These are phyloP conservation scores for Herpailurus yagouaroundi DNA, from an alignment of 2,113 vertebrate species.

Conservation along the genomic window DNA sequence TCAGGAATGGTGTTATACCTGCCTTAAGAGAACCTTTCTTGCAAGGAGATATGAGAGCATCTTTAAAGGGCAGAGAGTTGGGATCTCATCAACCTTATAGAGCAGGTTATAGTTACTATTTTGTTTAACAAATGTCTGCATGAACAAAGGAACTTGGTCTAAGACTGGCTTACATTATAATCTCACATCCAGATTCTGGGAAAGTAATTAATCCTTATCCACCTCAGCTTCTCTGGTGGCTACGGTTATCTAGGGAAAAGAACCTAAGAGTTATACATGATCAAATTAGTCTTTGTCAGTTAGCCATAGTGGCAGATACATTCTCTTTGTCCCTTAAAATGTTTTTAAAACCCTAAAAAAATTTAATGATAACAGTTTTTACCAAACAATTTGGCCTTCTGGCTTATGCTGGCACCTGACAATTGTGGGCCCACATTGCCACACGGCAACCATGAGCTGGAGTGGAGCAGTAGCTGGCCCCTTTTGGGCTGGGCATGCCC, in stretches of 20 bases:
- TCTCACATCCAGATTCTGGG: background rate
- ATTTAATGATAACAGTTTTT: background rate
- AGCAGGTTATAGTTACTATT: background rate
- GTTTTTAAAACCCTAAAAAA: background rate
- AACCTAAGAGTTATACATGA: background rate
- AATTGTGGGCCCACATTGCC: background rate
- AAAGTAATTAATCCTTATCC: background rate
- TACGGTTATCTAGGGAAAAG: background rate
- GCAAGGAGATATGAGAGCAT: background rate
- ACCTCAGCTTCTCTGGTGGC: background rate
- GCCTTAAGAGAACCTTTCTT: background rate
- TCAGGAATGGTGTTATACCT: background rate
- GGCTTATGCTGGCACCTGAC: background rate
- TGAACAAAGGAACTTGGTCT: background rate
- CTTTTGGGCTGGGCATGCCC: background rate
- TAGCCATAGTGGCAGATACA: background rate
- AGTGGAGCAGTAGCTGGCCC: background rate
- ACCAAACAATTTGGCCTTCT: slow-evolving; percentile 2
- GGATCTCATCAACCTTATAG: background rate
- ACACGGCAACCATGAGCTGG: background rate
- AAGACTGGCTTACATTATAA: background rate
- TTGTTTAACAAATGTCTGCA: background rate
- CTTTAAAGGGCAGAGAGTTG: background rate
- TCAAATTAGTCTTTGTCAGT: background rate
- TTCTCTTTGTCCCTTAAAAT: background rate